phyloP scores from a whole-genome alignment of 2,888 invertebrate genomes.

The Caenorhabditis drosophilae region DNA sequence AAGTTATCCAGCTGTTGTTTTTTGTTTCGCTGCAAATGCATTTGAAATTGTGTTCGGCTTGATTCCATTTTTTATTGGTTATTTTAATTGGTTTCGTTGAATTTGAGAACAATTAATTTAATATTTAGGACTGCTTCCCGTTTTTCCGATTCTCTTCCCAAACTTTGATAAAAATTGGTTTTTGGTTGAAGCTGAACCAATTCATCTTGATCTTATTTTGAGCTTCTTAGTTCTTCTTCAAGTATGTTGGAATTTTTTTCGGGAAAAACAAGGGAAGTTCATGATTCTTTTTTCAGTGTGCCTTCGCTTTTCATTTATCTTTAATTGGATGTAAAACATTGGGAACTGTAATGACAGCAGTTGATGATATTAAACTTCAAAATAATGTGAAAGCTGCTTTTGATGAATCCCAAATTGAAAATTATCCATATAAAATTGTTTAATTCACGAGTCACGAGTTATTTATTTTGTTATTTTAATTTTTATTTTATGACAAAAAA shows the following conservation, averaged over 20 bases:
- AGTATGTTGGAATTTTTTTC: too few relatives aligned
- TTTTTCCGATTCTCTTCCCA: conserved; percentile 33
- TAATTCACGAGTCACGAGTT: too few relatives aligned
- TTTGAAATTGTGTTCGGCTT: conserved; percentile 21
- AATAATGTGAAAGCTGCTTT: conserved; percentile 31
- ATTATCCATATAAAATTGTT: conserved; percentile 14
- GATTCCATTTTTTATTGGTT: conserved; percentile 31
- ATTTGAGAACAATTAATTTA: background rate
- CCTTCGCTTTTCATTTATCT: conserved; percentile 12
- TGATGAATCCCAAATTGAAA: conserved; percentile 18
- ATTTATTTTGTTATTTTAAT: too few relatives aligned
- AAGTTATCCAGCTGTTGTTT: conserved; percentile 25
- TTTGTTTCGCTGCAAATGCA: conserved; percentile 25
- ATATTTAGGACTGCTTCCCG: conserved; percentile 32
- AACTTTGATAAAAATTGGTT: conserved; percentile 18
- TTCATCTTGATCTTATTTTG: conserved; percentile 18
- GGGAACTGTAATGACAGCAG: conserved; percentile 20
- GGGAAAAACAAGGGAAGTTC: too few relatives aligned
- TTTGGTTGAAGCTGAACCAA: conserved; percentile 14
- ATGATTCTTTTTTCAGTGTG: too few relatives aligned
- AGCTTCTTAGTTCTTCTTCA: conserved; percentile 18
- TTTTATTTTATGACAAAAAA: too few relatives aligned
- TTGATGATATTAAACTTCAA: conserved; percentile 27
- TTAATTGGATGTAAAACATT: conserved; percentile 20
- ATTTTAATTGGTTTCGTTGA: background rate